Percentiles rank a stretch among this genome's conserved stretches.
Conservation (phyloP, 2,888 invertebrate genomes). For the Mythimna impura region DNA sequence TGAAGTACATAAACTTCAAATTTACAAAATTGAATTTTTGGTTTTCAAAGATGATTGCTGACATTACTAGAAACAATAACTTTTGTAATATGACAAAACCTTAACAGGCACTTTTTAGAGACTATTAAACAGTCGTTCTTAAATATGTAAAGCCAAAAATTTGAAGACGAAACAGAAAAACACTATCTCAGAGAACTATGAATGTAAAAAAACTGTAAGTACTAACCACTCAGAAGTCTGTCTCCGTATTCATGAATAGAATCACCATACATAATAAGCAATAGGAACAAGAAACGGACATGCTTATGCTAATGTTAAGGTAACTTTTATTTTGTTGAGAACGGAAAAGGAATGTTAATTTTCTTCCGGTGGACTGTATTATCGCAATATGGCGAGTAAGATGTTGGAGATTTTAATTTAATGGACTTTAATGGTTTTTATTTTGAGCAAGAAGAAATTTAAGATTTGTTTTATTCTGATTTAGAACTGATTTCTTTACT, state of each 20-base stretch:
- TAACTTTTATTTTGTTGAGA: conserved; percentile 63
- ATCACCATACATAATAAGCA: conserved; percentile 58
- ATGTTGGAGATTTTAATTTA: conserved; percentile 56
- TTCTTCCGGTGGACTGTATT: conserved; percentile 60
- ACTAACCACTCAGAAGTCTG: conserved; percentile 39
- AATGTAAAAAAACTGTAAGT: conserved; percentile 38
- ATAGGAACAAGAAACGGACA: conserved; percentile 53
- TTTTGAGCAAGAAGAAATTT: conserved; percentile 32
- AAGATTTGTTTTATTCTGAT: not conserved
- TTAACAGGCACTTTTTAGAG: too few species aligned
- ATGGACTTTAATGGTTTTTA: conserved; percentile 40
- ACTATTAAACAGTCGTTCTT: not conserved
- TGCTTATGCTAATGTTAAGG: conserved; percentile 63
- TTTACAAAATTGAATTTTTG: too few species aligned
- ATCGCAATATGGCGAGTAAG: conserved; percentile 55
- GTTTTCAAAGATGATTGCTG: too few species aligned
- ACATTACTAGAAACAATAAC: too few species aligned
- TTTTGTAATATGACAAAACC: too few species aligned
- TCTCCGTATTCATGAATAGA: conserved; percentile 53
- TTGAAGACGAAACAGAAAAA: conserved; percentile 4
- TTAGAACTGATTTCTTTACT: not conserved
- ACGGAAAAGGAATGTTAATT: conserved; percentile 65
- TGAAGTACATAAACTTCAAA: too few species aligned
- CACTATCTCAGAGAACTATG: conserved; percentile 20
- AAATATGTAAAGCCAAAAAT: not conserved